A percentile compares a stretch with the other conserved stretches of the same genome.
Evolutionary conservation across 1,140 invertebrate genomes (phyloP).

Genomic region (Aphaenogaster rudis): DNA sequence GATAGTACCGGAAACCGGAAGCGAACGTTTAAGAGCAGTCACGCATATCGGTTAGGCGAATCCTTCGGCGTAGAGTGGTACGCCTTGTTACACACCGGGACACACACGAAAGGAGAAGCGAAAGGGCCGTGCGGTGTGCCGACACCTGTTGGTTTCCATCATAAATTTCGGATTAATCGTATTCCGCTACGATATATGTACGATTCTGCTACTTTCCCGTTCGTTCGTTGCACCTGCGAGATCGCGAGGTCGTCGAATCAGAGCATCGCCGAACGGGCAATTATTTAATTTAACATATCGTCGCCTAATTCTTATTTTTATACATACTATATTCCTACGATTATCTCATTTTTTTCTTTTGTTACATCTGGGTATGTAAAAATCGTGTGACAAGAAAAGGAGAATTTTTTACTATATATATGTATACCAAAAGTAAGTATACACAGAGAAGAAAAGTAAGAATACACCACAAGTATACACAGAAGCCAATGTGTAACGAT

Average conservation of each 20-base stretch:
- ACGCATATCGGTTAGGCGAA: slow-evolving; percentile 74
- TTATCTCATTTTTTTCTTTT: background rate
- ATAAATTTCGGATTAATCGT: slow-evolving; percentile 77
- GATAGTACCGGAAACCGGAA: slow-evolving; percentile 72
- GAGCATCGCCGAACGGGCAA: background rate
- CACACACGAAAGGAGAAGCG: slow-evolving; percentile 68
- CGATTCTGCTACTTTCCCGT: slow-evolving; percentile 15
- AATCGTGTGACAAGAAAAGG: background rate
- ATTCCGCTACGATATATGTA: slow-evolving; percentile 53
- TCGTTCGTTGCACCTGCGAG: slow-evolving; percentile 44
- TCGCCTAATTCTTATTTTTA: background rate
- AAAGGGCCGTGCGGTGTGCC: slow-evolving; percentile 66
- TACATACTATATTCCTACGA: background rate
- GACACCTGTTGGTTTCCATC: slow-evolving; percentile 78
- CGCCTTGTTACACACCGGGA: slow-evolving; percentile 75
- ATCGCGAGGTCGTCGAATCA: slow-evolving; percentile 32
- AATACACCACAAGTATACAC: no score
- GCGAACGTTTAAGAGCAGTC: slow-evolving; percentile 73
- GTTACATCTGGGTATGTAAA: background rate
- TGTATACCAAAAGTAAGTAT: background rate
- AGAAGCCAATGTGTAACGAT: background rate
- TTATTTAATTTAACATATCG: slow-evolving; percentile 19
- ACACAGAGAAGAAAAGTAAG: no score
- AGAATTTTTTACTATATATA: background rate
- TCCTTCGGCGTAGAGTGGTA: slow-evolving; percentile 76